phyloP scores from a whole-genome alignment of 1,140 invertebrate genomes.

The Camponotus pennsylvanicus region DNA sequence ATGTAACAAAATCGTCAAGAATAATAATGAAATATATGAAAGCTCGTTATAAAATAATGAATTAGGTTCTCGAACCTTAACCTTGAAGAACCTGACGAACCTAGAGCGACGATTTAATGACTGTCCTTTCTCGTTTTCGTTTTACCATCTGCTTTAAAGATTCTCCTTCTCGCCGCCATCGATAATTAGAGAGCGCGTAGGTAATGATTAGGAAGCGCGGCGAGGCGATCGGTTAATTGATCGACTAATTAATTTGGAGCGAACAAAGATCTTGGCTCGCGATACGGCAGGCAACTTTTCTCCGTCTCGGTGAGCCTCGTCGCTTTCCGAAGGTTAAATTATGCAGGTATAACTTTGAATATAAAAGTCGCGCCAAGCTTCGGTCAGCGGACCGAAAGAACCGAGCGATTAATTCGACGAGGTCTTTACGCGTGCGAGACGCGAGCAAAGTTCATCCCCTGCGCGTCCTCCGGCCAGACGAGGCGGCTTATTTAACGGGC shows the following conservation, averaged over 20 bases:
- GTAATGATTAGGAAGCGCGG: constrained; percentile 47
- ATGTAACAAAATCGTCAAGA: no score
- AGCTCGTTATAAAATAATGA: background rate
- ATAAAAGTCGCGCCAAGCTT: background rate
- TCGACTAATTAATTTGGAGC: constrained; percentile 62
- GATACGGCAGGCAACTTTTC: background rate
- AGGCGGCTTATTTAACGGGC: constrained; percentile 63
- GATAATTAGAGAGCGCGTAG: constrained; percentile 13
- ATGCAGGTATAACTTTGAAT: constrained; percentile 3
- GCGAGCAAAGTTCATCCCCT: constrained; percentile 58
- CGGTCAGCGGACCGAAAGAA: background rate
- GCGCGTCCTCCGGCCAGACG: constrained; percentile 69
- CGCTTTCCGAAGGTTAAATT: constrained; percentile 21
- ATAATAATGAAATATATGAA: background rate
- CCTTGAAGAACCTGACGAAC: background rate
- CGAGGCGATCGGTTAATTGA: constrained; percentile 61
- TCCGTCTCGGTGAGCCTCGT: background rate
- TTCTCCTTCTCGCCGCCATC: background rate
- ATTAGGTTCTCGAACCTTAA: constrained; percentile 16
- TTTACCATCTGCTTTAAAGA: background rate
- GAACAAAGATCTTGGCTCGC: constrained; percentile 6
- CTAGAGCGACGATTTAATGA: background rate
- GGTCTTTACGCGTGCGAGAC: constrained; percentile 63
- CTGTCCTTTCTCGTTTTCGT: constrained; percentile 1
- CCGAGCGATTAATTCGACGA: constrained; percentile 55